Percentiles rank a stretch among this genome's conserved stretches.
These are phyloP conservation scores for Zaprionus taronus DNA, from an alignment of 1,140 invertebrate genomes.

Conservation along the genomic window DNA sequence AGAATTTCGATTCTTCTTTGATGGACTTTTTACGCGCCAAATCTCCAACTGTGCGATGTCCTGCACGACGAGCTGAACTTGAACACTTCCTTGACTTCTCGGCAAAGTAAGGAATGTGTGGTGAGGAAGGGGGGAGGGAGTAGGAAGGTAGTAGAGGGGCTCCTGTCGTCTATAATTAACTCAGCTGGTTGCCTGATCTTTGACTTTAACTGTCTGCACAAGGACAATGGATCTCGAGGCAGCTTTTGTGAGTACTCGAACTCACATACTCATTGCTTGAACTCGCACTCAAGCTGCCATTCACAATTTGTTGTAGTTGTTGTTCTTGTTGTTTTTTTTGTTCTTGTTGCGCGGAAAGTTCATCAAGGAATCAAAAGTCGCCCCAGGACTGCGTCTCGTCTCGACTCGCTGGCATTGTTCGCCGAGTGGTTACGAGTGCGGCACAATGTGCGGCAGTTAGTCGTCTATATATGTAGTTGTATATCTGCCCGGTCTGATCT, in stretches of 20 bases:
- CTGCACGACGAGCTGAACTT: slow-evolving; percentile 29
- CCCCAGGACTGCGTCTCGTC: slow-evolving; percentile 18
- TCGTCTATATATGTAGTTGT: background rate
- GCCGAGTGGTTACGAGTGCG: slow-evolving; percentile 57
- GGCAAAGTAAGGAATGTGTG: no score
- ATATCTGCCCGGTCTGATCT: slow-evolving; percentile 66
- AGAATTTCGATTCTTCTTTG: background rate
- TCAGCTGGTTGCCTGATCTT: slow-evolving; percentile 82
- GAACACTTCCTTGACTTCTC: slow-evolving; percentile 56
- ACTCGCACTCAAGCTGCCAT: background rate
- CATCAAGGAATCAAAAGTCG: slow-evolving; percentile 75
- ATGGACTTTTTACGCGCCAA: slow-evolving; percentile 33
- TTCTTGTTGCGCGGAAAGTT: slow-evolving; percentile 51
- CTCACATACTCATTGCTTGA: background rate
- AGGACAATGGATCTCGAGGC: slow-evolving; percentile 58
- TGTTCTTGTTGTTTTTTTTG: slow-evolving; percentile 23
- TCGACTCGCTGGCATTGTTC: slow-evolving; percentile 55
- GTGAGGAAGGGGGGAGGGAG: background rate
- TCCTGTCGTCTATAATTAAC: slow-evolving; percentile 79
- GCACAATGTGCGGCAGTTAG: slow-evolving; percentile 33
- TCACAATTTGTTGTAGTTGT: slow-evolving; percentile 9
- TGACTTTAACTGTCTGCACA: slow-evolving; percentile 78
- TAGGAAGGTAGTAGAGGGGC: background rate
- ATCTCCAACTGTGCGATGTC: slow-evolving; percentile 33
- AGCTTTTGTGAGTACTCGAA: slow-evolving; percentile 58